Base-by-base conservation (phyloP, 2,797 vertebrate genomes). In the Silurus lanzhouensis region DNA sequence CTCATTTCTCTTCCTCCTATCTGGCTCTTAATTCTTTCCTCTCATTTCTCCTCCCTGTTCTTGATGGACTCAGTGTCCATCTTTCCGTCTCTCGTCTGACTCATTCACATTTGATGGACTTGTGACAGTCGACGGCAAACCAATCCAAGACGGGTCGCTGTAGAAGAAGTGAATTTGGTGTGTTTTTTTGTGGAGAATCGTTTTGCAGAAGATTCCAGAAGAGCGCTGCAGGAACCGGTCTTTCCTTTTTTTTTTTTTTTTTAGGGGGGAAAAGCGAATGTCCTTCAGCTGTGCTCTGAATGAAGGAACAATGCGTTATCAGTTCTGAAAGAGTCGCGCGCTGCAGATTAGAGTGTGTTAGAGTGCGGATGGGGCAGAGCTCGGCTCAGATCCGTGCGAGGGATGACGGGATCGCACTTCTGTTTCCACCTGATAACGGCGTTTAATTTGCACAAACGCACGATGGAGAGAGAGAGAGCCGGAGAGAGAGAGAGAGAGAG, bases 381-480 rank as follows among this genome's bases (percentile, higher is more conserved):
- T 92, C 90, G 85, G 90, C 92, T 94, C 92, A 91, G 93, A 92
- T 92, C 93, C 91, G 94, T 94, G 93, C 93, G 92, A 93, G 94
- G 93, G 92, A 90, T 92, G 93, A 94, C 91, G 93, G 93, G 94
- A 93, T 92, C 92, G 94, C 88, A 91, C 93, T 94, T 96, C 95
- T 95, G 95, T 95, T 96, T 95, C 94, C 90, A 92, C 88, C 91
- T 95, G 95, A 95, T 96, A 96, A 95, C 94, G 91, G 88, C 85
- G 68, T 92, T 93, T 88, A 84, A 93, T 94, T 95, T 95, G 94
- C 92, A 90, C 92, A 93, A 92, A 89, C 83, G 82, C 82, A 83
- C 68, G 13, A 58, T 64, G 79, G 48, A 58, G 90, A 91, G 87
- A 91, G 90, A 91, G 87, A 91, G 82, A 84, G 14, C 27, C 27